phyloP scores from a whole-genome alignment of 2,888 invertebrate species.

The Papilio protenor region DNA sequence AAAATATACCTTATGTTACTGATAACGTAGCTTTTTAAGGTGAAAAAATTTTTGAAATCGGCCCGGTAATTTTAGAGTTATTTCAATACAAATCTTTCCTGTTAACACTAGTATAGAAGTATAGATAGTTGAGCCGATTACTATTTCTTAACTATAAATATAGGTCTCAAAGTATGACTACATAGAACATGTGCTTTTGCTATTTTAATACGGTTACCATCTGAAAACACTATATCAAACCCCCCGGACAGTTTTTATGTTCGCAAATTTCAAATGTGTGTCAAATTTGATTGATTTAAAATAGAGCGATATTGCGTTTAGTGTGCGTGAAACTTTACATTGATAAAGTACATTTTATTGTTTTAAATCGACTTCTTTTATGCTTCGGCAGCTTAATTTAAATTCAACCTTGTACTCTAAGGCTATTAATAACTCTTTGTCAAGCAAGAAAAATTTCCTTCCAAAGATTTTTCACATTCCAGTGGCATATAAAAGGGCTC shows the following conservation, averaged over 20 bases:
- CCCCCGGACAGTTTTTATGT: not conserved
- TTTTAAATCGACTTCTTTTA: slow-evolving; percentile 44
- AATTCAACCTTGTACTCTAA: slow-evolving; percentile 35
- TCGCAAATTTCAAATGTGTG: not conserved
- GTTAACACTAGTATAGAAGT: too few species aligned
- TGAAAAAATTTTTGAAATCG: too few species aligned
- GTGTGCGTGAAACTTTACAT: slow-evolving; percentile 31
- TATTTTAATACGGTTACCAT: not conserved
- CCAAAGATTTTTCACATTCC: slow-evolving; percentile 33
- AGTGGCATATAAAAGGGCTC: not conserved
- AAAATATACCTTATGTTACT: too few species aligned
- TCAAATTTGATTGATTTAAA: not conserved
- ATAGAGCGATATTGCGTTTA: not conserved
- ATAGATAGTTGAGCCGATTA: too few species aligned
- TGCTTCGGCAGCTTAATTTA: slow-evolving; percentile 38
- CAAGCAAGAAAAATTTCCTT: slow-evolving; percentile 25
- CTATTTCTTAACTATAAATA: not conserved
- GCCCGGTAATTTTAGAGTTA: too few species aligned
- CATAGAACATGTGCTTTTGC: not conserved
- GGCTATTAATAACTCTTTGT: slow-evolving; percentile 38
- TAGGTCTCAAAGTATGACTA: not conserved
- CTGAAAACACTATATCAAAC: not conserved
- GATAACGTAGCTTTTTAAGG: too few species aligned
- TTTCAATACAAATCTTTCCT: too few species aligned
- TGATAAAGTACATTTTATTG: slow-evolving; percentile 43